Evolutionary conservation across 2,888 invertebrate genomes (phyloP).

Genomic region (Bimastos eiseni): DNA sequence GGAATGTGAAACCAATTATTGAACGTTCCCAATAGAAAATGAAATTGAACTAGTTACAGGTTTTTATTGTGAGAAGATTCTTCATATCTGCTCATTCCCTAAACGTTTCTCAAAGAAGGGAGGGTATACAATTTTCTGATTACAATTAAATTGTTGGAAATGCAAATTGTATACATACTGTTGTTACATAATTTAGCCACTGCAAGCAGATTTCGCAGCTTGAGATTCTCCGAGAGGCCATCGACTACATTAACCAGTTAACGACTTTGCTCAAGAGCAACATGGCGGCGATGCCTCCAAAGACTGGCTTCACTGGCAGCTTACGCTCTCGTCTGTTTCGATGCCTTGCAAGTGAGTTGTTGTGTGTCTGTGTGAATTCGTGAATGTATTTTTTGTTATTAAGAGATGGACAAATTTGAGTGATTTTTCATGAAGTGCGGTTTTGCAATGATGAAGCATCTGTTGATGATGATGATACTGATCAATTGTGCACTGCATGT

Average conservation of each 20-base stretch:
- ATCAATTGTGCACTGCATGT: too few species aligned
- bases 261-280: neutral
- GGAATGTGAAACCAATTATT: too few species aligned
- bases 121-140: neutral
- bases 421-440: too few species aligned
- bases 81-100: neutral
- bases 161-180: neutral
- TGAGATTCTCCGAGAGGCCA: neutral
- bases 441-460: too few species aligned
- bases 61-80: neutral
- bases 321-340: neutral
- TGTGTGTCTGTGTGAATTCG: neutral
- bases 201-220: neutral
- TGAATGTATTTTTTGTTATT: too few species aligned
- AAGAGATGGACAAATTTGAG: too few species aligned
- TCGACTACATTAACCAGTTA: neutral
- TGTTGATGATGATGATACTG: too few species aligned
- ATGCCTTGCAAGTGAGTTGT: neutral
- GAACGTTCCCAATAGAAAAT: neutral
- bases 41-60: neutral
- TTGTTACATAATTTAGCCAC: neutral
- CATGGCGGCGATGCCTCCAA: neutral
- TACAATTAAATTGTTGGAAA: neutral
- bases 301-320: neutral
- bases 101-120: neutral